Base-by-base conservation (phyloP, 2,113 vertebrate genomes). In the Phasianus colchicus region DNA sequence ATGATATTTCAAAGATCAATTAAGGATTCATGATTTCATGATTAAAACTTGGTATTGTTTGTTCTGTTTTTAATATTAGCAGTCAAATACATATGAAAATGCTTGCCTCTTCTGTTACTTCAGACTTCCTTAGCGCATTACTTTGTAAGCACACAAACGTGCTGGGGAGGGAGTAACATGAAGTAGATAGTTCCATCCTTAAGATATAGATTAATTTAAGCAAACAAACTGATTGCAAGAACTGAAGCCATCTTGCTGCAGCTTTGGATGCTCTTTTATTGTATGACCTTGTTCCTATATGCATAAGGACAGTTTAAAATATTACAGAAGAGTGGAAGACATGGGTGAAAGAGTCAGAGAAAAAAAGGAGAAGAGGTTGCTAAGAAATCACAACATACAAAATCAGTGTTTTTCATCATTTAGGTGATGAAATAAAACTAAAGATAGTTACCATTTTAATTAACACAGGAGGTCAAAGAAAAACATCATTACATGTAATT, bases 1-100 rank as follows among this genome's bases (percentile, higher is more conserved):
- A 87, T 90, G 48, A 93, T 94, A 95, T 91, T 96, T 95, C 93
- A 94, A 90, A 91, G 86, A 83, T 95, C 89, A 96, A 95, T 96
- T 96, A 96, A 76, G 67, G 94, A 90, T 83, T 90, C 77, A 43
- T 43, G 15, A 43, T 43, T 43, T 43, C 42, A 43, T 43, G 42
- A 16, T 97, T 96, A 96, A 94, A 95, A 94, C 70, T 88, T 8
- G 95, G 76, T 48, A 22, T 66, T 88, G 86, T 94, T 97, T 81
- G 87, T 91, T 84, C 42, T 43, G 42, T 75, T 89, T 89, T 88
- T 95, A 43, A 43, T 1, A 96, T 96, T 94, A 92, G 93, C 75
- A 80, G 71, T 55, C 89, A 96, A 93, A 90, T 83, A 81, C 25
- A 24, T 86, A 92, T 54, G 25, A 95, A 92, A 92, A 92, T 36